Evolutionary conservation across 2,888 invertebrate genomes (phyloP), one percentile per base, ranked within the genome.

Genomic region (Eupithecia inturbata): DNA sequence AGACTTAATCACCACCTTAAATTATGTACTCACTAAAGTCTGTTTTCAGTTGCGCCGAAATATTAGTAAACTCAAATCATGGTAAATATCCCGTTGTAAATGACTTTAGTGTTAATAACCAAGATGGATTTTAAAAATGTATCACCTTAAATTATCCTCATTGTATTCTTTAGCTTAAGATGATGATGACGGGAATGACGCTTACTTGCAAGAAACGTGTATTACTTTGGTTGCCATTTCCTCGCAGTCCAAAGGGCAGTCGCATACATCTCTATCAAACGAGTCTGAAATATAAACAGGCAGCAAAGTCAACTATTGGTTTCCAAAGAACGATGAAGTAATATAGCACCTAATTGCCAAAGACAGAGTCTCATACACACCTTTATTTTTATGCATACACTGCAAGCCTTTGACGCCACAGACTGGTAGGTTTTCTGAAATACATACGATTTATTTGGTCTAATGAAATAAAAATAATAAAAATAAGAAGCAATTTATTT

Each of bases 181-280:
- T n/a, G n/a, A n/a, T 39, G 1, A 12, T 39, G 12, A 39, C 39
- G 1, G 39, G 6, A 12, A 36, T 39, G 1, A 66, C 73, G 88
- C 92, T 91, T 87, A 95, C 95, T 88, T 89, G 80, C 93, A 92
- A 80, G 89, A 90, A 57, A 91, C 87, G 67, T 93, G 88, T 28
- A 95, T 90, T 1, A 95, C 86, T 80, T 94, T 95, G 80, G 95
- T 96, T 74, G 92, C 92, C 0, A 95, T 94, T 81, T 96, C 96
- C 53, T 95, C 93, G 78, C 96, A 96, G 26, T 95, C 95, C 83
- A 96, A 95, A 1, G 96, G 92, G 80, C 96, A 96, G 68, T 94
- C 88, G 79, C 96, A 96, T 41, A 90, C 88, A 12, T 71, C 68
- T 0, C 22, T 68, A 31, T 75, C 76, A 31, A 79, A 68, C 4